phyloP scores from a whole-genome alignment of 2,113 vertebrate genomes.

The Chunga burmeisteri region DNA sequence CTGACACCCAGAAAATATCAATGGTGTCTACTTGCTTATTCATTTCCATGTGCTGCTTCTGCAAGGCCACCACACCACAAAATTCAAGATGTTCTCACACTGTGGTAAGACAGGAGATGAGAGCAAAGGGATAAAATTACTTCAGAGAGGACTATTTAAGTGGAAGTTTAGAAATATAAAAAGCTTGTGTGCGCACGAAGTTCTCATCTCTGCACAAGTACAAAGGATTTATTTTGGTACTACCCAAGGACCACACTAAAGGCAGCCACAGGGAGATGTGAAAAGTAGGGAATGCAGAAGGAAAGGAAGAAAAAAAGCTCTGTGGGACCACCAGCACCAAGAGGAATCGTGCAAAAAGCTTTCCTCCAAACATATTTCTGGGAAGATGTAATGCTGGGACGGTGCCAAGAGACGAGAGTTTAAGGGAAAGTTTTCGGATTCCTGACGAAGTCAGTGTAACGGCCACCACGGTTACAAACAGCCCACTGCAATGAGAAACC shows the following conservation, averaged over 20 bases:
- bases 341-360: background rate
- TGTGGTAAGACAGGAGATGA: background rate
- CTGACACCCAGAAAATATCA: background rate
- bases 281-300: background rate
- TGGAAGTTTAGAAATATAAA: background rate
- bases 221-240: constrained; percentile 43
- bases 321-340: constrained; percentile 5
- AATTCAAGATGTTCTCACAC: background rate
- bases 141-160: background rate
- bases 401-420: background rate
- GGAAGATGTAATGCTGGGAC: constrained; percentile 32
- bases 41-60: background rate
- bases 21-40: background rate
- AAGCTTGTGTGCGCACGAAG: accelerated
- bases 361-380: constrained; percentile 46
- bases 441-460: background rate
- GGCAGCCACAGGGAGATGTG: background rate
- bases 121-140: background rate
- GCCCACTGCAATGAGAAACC: background rate
- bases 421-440: constrained; percentile 17
- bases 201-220: background rate
- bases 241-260: background rate
- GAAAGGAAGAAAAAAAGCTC: background rate
- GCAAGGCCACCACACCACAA: background rate
- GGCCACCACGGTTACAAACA: background rate